Evolutionary conservation across 2,888 invertebrate genomes (phyloP), one percentile per base, ranked within the genome.

Genomic region (Chalcosyrphus nemorum): DNA sequence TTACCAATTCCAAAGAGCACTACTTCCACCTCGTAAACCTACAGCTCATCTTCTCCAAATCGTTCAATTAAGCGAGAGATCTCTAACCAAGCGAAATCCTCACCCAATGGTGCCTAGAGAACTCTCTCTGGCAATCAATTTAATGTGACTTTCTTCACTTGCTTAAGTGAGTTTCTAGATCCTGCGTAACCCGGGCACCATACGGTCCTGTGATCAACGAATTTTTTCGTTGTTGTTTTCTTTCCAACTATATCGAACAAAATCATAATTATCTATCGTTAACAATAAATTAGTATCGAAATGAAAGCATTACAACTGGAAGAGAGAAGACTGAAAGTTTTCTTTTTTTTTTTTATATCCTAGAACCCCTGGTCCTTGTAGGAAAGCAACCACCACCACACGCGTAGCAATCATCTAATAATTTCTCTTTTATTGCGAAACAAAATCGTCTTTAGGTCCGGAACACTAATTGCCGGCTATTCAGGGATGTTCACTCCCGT

Each of bases 401-500:
- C 54, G 70, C 77, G 54, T 68, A 80, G 82, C 86, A 86, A 81
- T 86, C 86, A 86, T 80, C 86, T 82, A 76, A 86, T 86, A 82
- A 86, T 86, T 86, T 86, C 80, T 86, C 78, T 80, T 86, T 86
- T 86, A 86, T 86, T 82, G 82, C 82, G 80, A 82, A 86, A 84
- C 72, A 80, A 82, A 86, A 80, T 86, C 86, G 80, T 80, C 70
- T 75, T 74, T 76, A 61, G 84, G 75, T 82, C 66, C 77, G 54
- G 71, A 84, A 54, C 78, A 85, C 85, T 85, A 85, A 85, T 85
- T 85, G 85, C 85, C 81, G 59, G 61, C 85, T 71, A 85, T 85
- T 85, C 76, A 75, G 78, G 66, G 81, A 81, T 81, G 75, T 66
- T 71, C 71, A 57, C 29, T 47, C 17, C 29, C 32, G 6, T 35